Base-by-base conservation (phyloP, 2,888 invertebrate species). In the Neoascia interrupta region DNA sequence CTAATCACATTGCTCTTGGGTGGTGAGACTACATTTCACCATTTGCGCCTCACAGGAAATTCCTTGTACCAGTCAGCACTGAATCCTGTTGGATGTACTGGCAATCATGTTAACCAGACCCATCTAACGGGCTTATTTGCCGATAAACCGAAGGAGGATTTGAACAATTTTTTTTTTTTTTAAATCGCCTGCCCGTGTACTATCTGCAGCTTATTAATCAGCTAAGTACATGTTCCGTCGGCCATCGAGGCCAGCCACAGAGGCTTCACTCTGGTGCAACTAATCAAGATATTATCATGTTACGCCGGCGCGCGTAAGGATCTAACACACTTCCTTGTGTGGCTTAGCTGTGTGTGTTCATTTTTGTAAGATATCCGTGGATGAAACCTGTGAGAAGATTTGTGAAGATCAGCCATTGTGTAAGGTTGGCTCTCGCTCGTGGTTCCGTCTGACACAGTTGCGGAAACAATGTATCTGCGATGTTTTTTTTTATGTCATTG, bases 281-380 rank as follows among this genome's bases (percentile, higher is more conserved):
- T 73, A 79, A 79, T 79, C 79, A 79, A 79, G 79, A 79, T 73
- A 79, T 73, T 79, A 79, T 79, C 79, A 41, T 79, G 79, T 79
- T 73, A 66, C 64, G 60, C 47, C 36, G 49, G 6, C 28, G n/a
- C 31, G n/a, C 13, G 21, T 49, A 68, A 73, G 73, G 73, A 79
- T 73, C 60, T 73, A 79, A 79, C 73, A 66, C 73, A 79, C 73
- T 79, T 79, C 79, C 79, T 79, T 73, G 79, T 79, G 60, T 53
- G 43, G 26, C 51, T 36, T 26, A 51, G 73, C 63, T 73, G 41
- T 79, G 79, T 73, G 66, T 47, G 8, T 3, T 8, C 28, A 13
- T 16, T 47, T 51, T 64, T 49, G 60, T 66, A 73, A 66, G 58
- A 16, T 43, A 34, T 60, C 72, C 72, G 45, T 58, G 64, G 47